Conservation (phyloP, 2,113 vertebrate genomes). For the Dasyurus viverrinus region DNA sequence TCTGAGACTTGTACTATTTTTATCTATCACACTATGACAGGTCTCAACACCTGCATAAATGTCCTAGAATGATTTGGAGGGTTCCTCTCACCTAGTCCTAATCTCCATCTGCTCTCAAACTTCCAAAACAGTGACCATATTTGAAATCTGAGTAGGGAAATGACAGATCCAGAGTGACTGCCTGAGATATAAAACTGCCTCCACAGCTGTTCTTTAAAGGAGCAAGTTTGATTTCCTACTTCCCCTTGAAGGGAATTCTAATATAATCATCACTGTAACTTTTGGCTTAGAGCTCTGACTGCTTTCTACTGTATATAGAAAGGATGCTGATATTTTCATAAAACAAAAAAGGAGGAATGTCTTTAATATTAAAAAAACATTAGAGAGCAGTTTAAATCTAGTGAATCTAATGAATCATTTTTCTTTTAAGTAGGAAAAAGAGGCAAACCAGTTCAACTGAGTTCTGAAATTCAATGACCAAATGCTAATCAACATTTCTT, state of each 20-base stretch:
- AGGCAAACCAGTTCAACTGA: slow-evolving; percentile 52
- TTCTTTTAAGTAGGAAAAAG: slow-evolving; percentile 47
- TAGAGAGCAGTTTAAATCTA: not conserved
- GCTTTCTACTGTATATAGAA: slow-evolving; percentile 31
- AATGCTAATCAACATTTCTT: slow-evolving; percentile 56
- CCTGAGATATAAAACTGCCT: slow-evolving; percentile 41
- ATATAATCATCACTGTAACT: slow-evolving; percentile 53
- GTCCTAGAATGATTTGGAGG: not conserved
- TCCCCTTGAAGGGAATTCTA: slow-evolving; percentile 24
- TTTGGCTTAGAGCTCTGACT: slow-evolving; percentile 12
- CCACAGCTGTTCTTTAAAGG: not conserved
- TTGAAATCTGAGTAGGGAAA: not conserved
- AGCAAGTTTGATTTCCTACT: slow-evolving; percentile 43
- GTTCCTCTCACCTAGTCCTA: not conserved
- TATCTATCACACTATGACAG: not conserved
- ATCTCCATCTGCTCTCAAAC: slow-evolving; percentile 39
- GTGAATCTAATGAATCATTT: slow-evolving; percentile 43
- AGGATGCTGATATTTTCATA: slow-evolving; percentile 42
- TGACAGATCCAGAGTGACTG: slow-evolving; percentile 20
- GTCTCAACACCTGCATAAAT: not conserved
- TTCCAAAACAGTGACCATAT: slow-evolving; percentile 24
- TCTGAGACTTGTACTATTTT: not conserved
- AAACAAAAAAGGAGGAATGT: slow-evolving; percentile 35
- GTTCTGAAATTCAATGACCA: slow-evolving; percentile 27
- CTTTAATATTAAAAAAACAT: not conserved